Evolutionary conservation across 1,140 invertebrate species (phyloP), one percentile per base, ranked within the genome.

Genomic region (Pentalonia nigronervosa): DNA sequence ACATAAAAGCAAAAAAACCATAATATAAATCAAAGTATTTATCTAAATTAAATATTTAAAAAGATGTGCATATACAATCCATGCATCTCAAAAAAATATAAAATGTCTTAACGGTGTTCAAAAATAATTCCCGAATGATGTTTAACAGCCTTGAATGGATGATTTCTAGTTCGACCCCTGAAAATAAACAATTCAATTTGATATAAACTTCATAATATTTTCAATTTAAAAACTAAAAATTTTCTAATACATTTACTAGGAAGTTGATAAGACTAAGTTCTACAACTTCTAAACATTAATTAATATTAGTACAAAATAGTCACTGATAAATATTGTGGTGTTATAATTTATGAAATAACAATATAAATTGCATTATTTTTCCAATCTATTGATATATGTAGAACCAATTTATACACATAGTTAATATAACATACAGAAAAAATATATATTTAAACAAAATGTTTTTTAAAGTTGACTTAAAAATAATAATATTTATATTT

Each of bases 71-170:
- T 76, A 34, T 34, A 76, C 7, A n/a, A 76, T 34, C 34, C 7
- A 7, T 7, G 34, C 14, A 81, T 88, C 30, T 53, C 4, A 88
- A 21, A 88, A 23, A 88, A 88, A 34, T 53, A 88, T 23, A 48
- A 48, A n/a, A 53, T 34, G 30, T 25, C 36, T 41, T 81, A 91
- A 84, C 81, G 91, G 21, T 93, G 91, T 86, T 93, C 91, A 93
- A 93, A 93, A 83, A 93, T 83, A 34, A 84, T 93, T 93, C 91
- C 91, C 21, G 91, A 93, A 93, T 93, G 91, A 41, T 93, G 91
- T 30, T 93, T 86, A 1, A 93, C 91, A 41, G 76, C 76, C 30
- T 93, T 93, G 7, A 93, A 93, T 56, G 91, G 91, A 93, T 93
- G 91, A 86, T 83, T 93, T 45, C 91, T 93, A 1, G 91, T 45